Conservation (phyloP, 2,113 vertebrate genomes). For the Pogonocichla stellata region DNA sequence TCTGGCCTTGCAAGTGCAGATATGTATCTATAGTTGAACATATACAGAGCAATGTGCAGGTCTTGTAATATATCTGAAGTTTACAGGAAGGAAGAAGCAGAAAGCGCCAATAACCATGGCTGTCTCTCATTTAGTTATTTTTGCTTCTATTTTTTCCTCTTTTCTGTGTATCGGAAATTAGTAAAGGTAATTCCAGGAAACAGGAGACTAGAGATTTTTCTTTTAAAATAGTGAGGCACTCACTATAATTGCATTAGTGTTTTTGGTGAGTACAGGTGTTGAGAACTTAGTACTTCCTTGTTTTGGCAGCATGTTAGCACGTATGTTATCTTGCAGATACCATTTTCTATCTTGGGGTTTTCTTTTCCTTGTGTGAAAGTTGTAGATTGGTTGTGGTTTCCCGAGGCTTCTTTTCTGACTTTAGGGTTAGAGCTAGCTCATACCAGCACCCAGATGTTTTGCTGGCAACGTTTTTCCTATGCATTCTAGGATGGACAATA, state of each 20-base stretch:
- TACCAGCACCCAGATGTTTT: not conserved
- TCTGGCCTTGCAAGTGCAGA: not conserved
- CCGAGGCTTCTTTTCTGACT: not conserved
- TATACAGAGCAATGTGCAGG: not conserved
- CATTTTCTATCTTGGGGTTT: not conserved
- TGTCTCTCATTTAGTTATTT: not conserved
- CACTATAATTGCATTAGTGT: not conserved
- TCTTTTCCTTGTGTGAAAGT: not conserved
- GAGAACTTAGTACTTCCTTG: not conserved
- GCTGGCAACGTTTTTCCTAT: not conserved
- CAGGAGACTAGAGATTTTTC: not conserved
- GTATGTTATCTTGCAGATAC: not conserved
- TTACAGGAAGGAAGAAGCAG: not conserved
- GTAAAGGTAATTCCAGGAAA: not conserved
- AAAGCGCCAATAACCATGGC: not conserved
- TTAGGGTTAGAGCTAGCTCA: not conserved
- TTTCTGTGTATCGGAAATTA: not conserved
- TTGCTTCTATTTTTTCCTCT: not conserved
- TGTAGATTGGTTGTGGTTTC: not conserved
- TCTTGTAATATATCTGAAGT: not conserved
- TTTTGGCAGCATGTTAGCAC: conserved; percentile 9
- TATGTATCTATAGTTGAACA: not conserved
- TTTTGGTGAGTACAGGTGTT: not conserved
- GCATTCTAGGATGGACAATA: not conserved
- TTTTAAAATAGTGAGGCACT: not conserved